These are phyloP conservation scores for Heliconius hortense DNA, from an alignment of 2,888 invertebrate species.

Conservation along the genomic window DNA sequence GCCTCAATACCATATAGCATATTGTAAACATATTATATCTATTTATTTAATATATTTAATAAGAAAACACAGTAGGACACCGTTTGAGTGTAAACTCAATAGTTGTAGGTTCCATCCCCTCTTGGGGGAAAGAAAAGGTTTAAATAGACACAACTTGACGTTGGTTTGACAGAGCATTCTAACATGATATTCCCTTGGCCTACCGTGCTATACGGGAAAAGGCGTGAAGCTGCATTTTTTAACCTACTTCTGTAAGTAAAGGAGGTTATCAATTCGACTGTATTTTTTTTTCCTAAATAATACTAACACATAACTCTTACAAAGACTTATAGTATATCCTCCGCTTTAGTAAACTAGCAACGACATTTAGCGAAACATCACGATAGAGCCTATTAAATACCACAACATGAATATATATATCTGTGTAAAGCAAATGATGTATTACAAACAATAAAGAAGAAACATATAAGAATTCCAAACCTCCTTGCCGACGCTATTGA, in stretches of 20 bases:
- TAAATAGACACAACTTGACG: no score
- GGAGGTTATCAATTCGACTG: no score
- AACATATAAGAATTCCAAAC: constrained; percentile 38
- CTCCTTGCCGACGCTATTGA: constrained; percentile 43
- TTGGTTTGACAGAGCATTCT: no score
- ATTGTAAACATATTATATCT: neutral
- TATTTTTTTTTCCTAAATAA: no score
- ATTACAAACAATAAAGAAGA: constrained; percentile 41
- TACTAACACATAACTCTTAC: neutral
- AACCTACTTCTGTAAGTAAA: no score
- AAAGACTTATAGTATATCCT: neutral
- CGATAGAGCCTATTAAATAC: neutral
- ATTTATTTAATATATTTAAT: neutral
- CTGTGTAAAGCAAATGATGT: constrained; percentile 41
- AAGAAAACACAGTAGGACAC: neutral
- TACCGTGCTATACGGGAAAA: no score
- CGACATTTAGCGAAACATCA: neutral
- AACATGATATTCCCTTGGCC: no score
- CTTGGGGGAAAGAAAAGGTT: no score
- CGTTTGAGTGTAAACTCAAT: neutral
- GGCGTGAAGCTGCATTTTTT: no score
- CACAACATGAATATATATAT: constrained; percentile 2
- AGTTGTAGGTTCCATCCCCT: neutral
- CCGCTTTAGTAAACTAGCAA: neutral
- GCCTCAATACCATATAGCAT: no score